Evolutionary conservation across 1,140 invertebrate species (phyloP), one percentile per base, ranked within the genome.

Genomic region (Bombus pascuorum): DNA sequence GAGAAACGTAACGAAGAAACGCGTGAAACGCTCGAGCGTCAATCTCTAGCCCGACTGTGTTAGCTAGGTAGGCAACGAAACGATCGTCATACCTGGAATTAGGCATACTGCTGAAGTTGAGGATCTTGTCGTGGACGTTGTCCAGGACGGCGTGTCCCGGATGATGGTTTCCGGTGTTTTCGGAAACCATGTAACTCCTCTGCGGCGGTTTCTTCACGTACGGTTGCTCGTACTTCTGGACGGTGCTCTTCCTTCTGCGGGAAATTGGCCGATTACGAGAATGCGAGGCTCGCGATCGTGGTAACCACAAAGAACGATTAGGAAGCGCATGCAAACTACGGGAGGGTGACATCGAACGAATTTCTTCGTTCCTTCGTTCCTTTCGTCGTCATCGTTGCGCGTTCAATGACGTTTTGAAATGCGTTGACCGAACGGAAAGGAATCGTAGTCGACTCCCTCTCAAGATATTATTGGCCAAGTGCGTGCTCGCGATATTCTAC

Each of bases 161-260:
- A 91, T 96, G 95, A 85, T 94, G 94, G 81, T 95, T 95, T 5
- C 92, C 93, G 81, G 96, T 96, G n/a, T 96, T 95, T 42, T 93
- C 94, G 62, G 95, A 13, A 62, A 62, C 59, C 59, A 62, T 94
- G 94, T 97, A 97, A 90, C 96, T 97, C 95, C 98, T 98, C 76
- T 96, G 96, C 85, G 97, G 96, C 39, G 97, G 97, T 92, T 98
- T 98, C 96, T 98, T 98, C 91, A 96, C 96, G 95, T 98, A 98
- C 59, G 98, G 97, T 85, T 97, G 97, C 94, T 98, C 98, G 94
- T 97, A 98, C 94, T 98, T 98, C 91, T 97, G 97, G 94, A 98
- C 96, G 83, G 97, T 98, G 92, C 97, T 98, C 96, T 98, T 98
- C 96, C 97, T 98, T 97, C 97, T 96, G 93, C 88, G 88, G 81